Percentiles rank a stretch among this genome's conserved stretches.
Evolutionary conservation across 1,140 invertebrate genomes (phyloP).

Genomic region (Rhysida immarginata): DNA sequence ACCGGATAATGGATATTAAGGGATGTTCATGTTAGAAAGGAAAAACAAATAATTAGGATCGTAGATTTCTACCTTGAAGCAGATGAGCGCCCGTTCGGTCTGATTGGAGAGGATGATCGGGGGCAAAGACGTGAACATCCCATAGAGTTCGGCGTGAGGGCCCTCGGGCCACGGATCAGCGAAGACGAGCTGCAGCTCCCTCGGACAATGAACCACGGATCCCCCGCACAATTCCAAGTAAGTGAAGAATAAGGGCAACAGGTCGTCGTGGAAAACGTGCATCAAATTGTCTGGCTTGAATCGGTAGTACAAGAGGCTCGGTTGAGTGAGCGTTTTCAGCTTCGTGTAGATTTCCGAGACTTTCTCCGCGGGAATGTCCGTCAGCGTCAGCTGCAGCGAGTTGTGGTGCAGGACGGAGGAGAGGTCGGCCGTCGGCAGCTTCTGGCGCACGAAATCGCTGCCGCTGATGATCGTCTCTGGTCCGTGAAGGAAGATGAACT

Average conservation of each 20-base stretch:
- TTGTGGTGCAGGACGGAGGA: slow-evolving; percentile 29
- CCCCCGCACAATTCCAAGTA: slow-evolving; percentile 23
- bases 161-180: slow-evolving; percentile 4
- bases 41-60: not conserved
- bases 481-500: slow-evolving; percentile 27
- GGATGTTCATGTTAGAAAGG: not conserved
- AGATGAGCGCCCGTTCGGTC: not conserved
- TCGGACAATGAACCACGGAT: slow-evolving; percentile 20
- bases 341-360: slow-evolving; percentile 10
- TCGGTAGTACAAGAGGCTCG: slow-evolving; percentile 19
- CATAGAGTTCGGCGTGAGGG: slow-evolving; percentile 4
- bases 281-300: slow-evolving; percentile 42
- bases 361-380: slow-evolving; percentile 19
- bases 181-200: slow-evolving; percentile 6
- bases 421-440: slow-evolving; percentile 22
- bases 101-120: not conserved
- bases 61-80: slow-evolving; percentile 7
- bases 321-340: slow-evolving; percentile 5
- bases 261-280: slow-evolving; percentile 42
- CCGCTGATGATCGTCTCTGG: slow-evolving; percentile 18
- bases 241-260: slow-evolving; percentile 34
- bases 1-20: no score
- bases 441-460: slow-evolving; percentile 13
- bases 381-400: slow-evolving; percentile 22
- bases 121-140: not conserved